Conservation (phyloP, 2,113 vertebrate species). For the Athene cunicularia region DNA sequence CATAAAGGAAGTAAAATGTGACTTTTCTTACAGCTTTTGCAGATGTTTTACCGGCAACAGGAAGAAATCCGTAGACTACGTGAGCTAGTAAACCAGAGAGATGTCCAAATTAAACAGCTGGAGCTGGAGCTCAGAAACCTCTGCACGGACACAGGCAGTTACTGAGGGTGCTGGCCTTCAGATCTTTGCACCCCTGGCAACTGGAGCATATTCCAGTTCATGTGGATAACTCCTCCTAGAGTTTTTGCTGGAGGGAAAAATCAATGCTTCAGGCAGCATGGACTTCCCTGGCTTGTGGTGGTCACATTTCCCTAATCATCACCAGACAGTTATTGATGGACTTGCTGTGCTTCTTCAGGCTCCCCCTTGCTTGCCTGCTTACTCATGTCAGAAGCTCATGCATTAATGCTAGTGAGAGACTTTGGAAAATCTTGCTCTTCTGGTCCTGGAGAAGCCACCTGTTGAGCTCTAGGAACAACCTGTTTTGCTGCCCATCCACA, state of each 20-base stretch:
- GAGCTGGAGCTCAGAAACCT: slow-evolving; percentile 90
- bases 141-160: slow-evolving; percentile 39
- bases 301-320: background rate
- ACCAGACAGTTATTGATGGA: background rate
- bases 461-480: background rate
- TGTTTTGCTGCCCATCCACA: background rate
- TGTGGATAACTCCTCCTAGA: background rate
- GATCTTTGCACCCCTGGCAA: slow-evolving; percentile 20
- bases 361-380: background rate
- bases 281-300: slow-evolving; percentile 1
- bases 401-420: background rate
- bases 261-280: background rate
- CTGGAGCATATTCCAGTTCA: background rate
- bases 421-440: background rate
- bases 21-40: slow-evolving; percentile 81
- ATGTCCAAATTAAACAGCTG: slow-evolving; percentile 88
- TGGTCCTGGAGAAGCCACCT: background rate
- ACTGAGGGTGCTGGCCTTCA: slow-evolving; percentile 59
- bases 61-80: slow-evolving; percentile 90
- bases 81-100: slow-evolving; percentile 84
- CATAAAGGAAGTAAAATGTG: background rate
- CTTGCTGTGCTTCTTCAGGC: background rate
- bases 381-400: background rate
- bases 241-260: slow-evolving; percentile 29
- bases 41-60: slow-evolving; percentile 91